Conservation (phyloP, 2,113 vertebrate genomes). For the Clarias batrachus region DNA sequence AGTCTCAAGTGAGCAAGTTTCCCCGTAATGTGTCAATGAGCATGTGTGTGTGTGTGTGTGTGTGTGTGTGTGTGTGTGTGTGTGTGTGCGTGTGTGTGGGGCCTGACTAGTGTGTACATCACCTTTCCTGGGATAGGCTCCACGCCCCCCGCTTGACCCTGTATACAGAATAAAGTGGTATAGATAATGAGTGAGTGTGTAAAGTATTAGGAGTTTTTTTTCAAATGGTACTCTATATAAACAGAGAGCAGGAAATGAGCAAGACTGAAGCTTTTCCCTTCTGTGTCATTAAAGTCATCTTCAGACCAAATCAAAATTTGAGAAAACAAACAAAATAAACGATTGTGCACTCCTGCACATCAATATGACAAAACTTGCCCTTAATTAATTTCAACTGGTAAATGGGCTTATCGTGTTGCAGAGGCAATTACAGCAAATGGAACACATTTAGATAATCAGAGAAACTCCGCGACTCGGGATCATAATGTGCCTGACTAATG, state of each 20-base stretch:
- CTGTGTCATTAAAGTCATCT: not conserved
- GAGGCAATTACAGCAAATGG: slow-evolving; percentile 41
- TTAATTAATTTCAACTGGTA: slow-evolving; percentile 30
- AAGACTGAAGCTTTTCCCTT: not conserved
- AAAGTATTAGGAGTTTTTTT: not conserved
- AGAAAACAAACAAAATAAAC: slow-evolving; percentile 2
- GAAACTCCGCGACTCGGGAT: slow-evolving; percentile 22
- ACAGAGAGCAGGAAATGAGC: not conserved
- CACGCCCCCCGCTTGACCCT: too few relatives aligned
- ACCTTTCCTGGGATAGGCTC: too few relatives aligned
- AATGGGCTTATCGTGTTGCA: slow-evolving; percentile 31
- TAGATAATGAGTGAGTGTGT: not conserved
- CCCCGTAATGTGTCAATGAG: too few relatives aligned
- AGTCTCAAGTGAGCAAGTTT: too few relatives aligned
- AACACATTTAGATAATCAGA: slow-evolving; percentile 37
- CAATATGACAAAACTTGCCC: slow-evolving; percentile 18
- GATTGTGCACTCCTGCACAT: not conserved
- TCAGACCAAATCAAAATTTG: not conserved
- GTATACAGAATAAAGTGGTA: too few relatives aligned
- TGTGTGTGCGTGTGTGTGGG: too few relatives aligned
- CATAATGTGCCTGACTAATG: slow-evolving; percentile 34
- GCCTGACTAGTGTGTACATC: too few relatives aligned
- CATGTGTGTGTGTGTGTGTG: too few relatives aligned
- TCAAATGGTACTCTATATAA: not conserved
- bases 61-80: too few relatives aligned